A percentile compares a stretch with the other conserved stretches of the same genome.
These are phyloP conservation scores for Azorinus chamasolen DNA, from an alignment of 2,888 invertebrate genomes.

Conservation along the genomic window DNA sequence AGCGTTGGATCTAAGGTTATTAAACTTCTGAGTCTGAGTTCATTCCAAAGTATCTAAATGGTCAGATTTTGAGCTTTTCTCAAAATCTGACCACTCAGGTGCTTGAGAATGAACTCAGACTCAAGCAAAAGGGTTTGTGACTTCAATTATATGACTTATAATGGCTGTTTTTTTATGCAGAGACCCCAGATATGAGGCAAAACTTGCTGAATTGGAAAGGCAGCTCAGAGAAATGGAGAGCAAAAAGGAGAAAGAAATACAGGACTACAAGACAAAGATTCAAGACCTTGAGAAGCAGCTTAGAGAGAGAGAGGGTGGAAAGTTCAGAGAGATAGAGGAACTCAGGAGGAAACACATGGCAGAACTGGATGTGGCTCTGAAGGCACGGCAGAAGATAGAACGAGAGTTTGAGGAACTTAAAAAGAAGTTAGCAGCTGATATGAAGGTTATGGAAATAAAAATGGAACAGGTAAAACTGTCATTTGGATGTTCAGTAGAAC, in stretches of 20 bases:
- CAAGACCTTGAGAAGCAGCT: slow-evolving; percentile 60
- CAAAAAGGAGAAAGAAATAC: slow-evolving; percentile 68
- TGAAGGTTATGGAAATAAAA: slow-evolving; percentile 36
- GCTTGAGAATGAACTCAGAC: too few relatives aligned
- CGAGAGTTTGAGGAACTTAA: slow-evolving; percentile 72
- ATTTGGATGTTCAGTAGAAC: background rate
- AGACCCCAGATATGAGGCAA: slow-evolving; percentile 60
- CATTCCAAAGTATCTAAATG: too few relatives aligned
- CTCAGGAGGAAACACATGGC: slow-evolving; percentile 41
- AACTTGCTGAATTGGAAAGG: slow-evolving; percentile 57
- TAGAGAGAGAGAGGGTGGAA: slow-evolving; percentile 36
- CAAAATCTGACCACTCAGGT: too few relatives aligned
- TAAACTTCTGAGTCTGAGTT: too few relatives aligned
- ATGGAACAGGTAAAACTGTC: slow-evolving; percentile 27
- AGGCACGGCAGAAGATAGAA: slow-evolving; percentile 50
- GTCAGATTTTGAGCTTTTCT: too few relatives aligned
- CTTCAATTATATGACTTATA: too few relatives aligned
- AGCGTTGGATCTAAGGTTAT: background rate
- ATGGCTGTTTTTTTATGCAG: too few relatives aligned
- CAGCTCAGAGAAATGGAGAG: slow-evolving; percentile 41
- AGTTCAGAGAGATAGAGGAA: slow-evolving; percentile 58
- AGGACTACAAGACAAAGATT: slow-evolving; percentile 72
- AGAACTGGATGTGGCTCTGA: slow-evolving; percentile 44
- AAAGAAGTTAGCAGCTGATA: slow-evolving; percentile 71
- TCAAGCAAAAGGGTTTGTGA: too few relatives aligned